Evolutionary conservation across 2,888 invertebrate species (phyloP).

Genomic region (Ennomos quercinarius): DNA sequence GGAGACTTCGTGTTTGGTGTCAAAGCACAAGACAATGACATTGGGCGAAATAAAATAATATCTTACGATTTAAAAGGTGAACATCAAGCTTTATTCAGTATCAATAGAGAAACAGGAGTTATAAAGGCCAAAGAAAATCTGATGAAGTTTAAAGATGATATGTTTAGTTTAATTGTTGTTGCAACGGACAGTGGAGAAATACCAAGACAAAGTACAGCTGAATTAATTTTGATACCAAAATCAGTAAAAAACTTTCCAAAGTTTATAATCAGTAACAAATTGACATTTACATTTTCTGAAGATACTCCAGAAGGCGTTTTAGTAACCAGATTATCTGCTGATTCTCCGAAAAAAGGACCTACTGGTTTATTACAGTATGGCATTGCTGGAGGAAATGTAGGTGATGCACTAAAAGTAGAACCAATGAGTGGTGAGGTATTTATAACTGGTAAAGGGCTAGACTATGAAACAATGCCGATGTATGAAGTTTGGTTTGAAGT

Average conservation of each 20-base stretch:
- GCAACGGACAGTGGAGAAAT: constrained; percentile 92
- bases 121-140: constrained; percentile 91
- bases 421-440: constrained; percentile 91
- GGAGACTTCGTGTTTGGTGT: constrained; percentile 97
- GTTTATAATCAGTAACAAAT: constrained; percentile 89
- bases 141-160: constrained; percentile 80
- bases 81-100: constrained; percentile 91
- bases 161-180: constrained; percentile 90
- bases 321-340: constrained; percentile 91
- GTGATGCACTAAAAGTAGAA: constrained; percentile 93
- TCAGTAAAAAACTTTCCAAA: constrained; percentile 92
- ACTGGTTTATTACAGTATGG: constrained; percentile 90
- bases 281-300: constrained; percentile 92
- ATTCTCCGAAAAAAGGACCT: constrained; percentile 91
- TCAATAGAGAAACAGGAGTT: constrained; percentile 93
- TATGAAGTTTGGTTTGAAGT: constrained; percentile 98
- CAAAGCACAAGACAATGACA: constrained; percentile 93
- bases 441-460: constrained; percentile 91
- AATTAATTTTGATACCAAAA: constrained; percentile 91
- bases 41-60: constrained; percentile 92
- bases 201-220: constrained; percentile 89
- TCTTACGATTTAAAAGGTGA: constrained; percentile 91
- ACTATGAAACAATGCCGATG: constrained; percentile 92
- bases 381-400: constrained; percentile 97
- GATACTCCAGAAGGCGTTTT: constrained; percentile 91